A percentile compares a stretch with the other conserved stretches of the same genome.
Evolutionary conservation across 2,113 vertebrate genomes (phyloP).

Genomic region (Platichthys stellatus): DNA sequence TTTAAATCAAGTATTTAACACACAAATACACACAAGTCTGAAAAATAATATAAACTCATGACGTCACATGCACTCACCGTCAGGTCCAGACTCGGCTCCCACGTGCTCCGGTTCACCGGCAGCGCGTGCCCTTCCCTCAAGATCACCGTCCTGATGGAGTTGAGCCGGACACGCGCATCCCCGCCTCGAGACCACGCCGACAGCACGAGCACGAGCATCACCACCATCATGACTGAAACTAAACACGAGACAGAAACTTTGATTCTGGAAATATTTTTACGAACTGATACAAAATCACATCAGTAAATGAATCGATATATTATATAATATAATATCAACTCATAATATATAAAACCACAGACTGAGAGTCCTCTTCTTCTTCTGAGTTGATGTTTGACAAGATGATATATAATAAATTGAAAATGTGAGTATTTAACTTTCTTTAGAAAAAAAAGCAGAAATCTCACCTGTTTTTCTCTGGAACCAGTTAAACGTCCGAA

Average conservation of each 20-base stretch:
- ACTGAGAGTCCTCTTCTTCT: too few species aligned
- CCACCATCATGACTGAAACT: neutral
- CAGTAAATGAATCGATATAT: neutral
- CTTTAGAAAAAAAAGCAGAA: too few species aligned
- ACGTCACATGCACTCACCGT: constrained; percentile 37
- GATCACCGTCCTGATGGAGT: constrained; percentile 66
- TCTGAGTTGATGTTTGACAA: too few species aligned
- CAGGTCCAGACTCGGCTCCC: constrained; percentile 57
- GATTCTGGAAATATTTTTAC: neutral
- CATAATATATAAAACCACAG: too few species aligned
- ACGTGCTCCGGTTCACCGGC: constrained; percentile 59
- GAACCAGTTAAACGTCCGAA: neutral
- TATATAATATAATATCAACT: too few species aligned
- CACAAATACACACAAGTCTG: too few species aligned
- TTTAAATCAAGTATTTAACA: too few species aligned
- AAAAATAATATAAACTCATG: neutral
- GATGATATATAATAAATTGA: neutral
- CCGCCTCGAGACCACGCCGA: neutral
- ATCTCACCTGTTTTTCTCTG: neutral
- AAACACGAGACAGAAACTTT: neutral
- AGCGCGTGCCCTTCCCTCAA: constrained; percentile 45
- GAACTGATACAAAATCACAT: neutral
- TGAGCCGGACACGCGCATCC: constrained; percentile 57
- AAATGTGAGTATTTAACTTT: neutral
- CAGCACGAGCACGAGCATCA: constrained; percentile 28